Conservation (phyloP, 1,140 invertebrate genomes). For the Wasmannia auropunctata region DNA sequence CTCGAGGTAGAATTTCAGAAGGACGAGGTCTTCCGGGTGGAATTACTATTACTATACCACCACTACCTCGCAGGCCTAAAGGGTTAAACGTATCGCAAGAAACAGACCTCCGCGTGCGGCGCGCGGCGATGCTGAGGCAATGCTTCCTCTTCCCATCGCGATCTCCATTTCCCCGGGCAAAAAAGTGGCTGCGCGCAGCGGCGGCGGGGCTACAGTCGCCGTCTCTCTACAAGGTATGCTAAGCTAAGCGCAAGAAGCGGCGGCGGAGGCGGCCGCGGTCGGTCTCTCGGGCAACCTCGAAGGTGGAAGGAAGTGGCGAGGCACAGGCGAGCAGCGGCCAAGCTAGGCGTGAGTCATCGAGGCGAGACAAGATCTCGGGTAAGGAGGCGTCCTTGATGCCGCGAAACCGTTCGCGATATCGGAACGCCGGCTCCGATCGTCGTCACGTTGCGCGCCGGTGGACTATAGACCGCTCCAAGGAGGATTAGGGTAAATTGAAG, state of each 20-base stretch:
- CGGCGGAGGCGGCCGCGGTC: constrained; percentile 61
- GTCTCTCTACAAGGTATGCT: constrained; percentile 68
- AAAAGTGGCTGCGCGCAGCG: constrained; percentile 60
- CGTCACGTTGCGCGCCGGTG: constrained; percentile 53
- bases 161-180: constrained; percentile 66
- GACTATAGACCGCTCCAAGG: constrained; percentile 19
- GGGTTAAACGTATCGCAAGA: constrained; percentile 67
- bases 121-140: constrained; percentile 57
- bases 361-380: constrained; percentile 80
- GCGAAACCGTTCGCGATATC: constrained; percentile 80
- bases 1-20: constrained; percentile 41
- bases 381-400: constrained; percentile 81
- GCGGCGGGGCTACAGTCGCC: constrained; percentile 62
- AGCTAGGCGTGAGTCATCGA: constrained; percentile 80
- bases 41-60: constrained; percentile 27
- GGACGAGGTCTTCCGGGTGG: constrained; percentile 41
- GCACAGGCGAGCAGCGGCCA: constrained; percentile 63
- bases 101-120: constrained; percentile 66
- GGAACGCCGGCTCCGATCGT: constrained; percentile 73
- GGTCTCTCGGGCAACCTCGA: constrained; percentile 52
- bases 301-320: constrained; percentile 73
- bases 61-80: constrained; percentile 26
- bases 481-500: constrained; percentile 37
- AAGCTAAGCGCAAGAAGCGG: constrained; percentile 71
- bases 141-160: constrained; percentile 72